A percentile compares a stretch with the other conserved stretches of the same genome.
Evolutionary conservation across 2,113 vertebrate species (phyloP).

Genomic region (Benthochromis sp.): DNA sequence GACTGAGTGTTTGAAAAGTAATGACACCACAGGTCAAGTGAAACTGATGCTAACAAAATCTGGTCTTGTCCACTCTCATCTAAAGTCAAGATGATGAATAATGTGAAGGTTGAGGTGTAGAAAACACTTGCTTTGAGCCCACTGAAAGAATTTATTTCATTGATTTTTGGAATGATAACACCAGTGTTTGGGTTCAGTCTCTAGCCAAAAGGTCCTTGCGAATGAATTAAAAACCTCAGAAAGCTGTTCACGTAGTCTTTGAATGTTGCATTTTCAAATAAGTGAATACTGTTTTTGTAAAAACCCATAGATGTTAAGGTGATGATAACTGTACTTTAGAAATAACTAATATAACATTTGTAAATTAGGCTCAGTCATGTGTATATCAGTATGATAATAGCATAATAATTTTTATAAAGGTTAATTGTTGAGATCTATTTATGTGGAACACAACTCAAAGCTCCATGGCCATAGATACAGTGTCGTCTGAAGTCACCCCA

Average conservation of each 20-base stretch:
- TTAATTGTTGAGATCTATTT: background rate
- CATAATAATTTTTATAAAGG: background rate
- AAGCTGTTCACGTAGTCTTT: background rate
- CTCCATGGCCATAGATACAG: background rate
- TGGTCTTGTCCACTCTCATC: background rate
- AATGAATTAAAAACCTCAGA: background rate
- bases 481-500: background rate
- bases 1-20: background rate
- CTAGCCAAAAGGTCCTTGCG: background rate
- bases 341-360: background rate
- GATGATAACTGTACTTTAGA: background rate
- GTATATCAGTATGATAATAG: background rate
- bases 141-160: background rate
- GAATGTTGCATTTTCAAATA: background rate
- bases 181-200: background rate
- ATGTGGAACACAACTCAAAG: background rate
- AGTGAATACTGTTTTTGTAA: background rate
- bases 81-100: background rate
- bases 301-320: background rate
- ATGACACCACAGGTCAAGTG: background rate
- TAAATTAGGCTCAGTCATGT: background rate
- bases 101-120: background rate
- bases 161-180: background rate
- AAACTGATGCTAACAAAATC: background rate
- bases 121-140: background rate